These are phyloP conservation scores for Cranoglanis bouderius DNA, from an alignment of 2,113 vertebrate species.

Conservation along the genomic window DNA sequence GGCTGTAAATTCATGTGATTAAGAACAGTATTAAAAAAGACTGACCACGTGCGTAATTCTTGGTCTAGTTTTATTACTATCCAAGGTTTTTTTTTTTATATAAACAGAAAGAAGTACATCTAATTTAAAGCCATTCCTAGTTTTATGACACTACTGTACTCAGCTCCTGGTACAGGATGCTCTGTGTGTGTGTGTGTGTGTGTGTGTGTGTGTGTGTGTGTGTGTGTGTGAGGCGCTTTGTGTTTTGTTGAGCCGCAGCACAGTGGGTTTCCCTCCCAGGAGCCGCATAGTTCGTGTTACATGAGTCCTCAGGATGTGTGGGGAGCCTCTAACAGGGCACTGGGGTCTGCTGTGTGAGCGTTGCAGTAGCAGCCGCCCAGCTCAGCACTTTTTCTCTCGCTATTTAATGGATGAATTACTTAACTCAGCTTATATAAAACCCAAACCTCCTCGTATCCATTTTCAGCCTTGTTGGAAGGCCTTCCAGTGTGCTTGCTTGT, in stretches of 20 bases:
- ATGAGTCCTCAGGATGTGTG: conserved; percentile 59
- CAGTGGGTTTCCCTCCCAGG: conserved; percentile 59
- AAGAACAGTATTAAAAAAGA: neutral
- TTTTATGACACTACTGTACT: conserved; percentile 31
- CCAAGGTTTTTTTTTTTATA: neutral
- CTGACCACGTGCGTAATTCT: neutral
- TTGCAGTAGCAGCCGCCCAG: conserved; percentile 57
- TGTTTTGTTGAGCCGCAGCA: conserved; percentile 44
- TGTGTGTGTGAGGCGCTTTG: conserved; percentile 17
- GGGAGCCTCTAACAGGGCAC: conserved; percentile 53
- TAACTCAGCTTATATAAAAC: conserved; percentile 56
- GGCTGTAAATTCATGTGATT: neutral
- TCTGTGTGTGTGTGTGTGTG: conserved; percentile 3
- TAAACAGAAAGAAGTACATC: neutral
- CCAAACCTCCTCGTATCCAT: conserved; percentile 51
- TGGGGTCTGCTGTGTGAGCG: conserved; percentile 53
- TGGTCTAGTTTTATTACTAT: conserved; percentile 3
- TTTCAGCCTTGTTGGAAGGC: conserved; percentile 52
- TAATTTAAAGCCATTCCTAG: conserved; percentile 5
- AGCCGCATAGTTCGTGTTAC: conserved; percentile 64
- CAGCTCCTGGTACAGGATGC: conserved; percentile 17
- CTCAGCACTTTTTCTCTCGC: conserved; percentile 66
- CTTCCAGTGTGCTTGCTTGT: conserved; percentile 24
- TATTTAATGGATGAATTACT: conserved; percentile 70
- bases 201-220: conserved; percentile 5